Percentiles rank a stretch among this genome's conserved stretches.
phyloP scores from a whole-genome alignment of 2,888 invertebrate genomes.

The Trachelus iudaicus region DNA sequence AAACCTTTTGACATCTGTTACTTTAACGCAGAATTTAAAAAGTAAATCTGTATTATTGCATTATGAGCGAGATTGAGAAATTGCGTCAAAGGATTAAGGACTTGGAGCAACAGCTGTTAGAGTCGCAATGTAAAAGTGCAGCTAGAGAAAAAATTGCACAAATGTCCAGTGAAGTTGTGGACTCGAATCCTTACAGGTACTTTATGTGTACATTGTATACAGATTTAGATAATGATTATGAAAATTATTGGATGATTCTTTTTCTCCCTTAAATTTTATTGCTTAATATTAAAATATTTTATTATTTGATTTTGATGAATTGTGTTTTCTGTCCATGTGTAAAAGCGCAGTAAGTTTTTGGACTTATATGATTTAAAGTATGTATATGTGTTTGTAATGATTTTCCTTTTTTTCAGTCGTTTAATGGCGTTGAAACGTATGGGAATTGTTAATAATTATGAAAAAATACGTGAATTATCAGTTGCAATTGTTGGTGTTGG shows the following conservation, averaged over 20 bases:
- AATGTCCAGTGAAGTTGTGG: conserved; percentile 97
- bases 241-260: neutral
- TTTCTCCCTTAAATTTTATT: neutral
- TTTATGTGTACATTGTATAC: neutral
- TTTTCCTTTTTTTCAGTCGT: conserved; percentile 74
- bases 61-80: conserved; percentile 73
- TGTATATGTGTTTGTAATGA: neutral
- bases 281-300: neutral
- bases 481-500: conserved; percentile 97
- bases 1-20: neutral
- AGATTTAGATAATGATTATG: neutral
- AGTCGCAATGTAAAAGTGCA: conserved; percentile 63
- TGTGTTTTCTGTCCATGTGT: neutral
- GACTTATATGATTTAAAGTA: neutral
- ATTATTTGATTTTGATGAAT: conserved; percentile 10
- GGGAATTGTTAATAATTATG: conserved; percentile 99
- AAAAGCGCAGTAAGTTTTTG: neutral
- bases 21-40: neutral
- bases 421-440: conserved; percentile 98
- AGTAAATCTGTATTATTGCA: conserved; percentile 39
- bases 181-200: conserved; percentile 98
- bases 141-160: conserved; percentile 81
- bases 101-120: conserved; percentile 74
- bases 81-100: conserved; percentile 73
- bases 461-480: conserved; percentile 87